A percentile compares a stretch with the other conserved stretches of the same genome.
Evolutionary conservation across 2,113 vertebrate species (phyloP).

Genomic region (Macroglossus sobrinus): DNA sequence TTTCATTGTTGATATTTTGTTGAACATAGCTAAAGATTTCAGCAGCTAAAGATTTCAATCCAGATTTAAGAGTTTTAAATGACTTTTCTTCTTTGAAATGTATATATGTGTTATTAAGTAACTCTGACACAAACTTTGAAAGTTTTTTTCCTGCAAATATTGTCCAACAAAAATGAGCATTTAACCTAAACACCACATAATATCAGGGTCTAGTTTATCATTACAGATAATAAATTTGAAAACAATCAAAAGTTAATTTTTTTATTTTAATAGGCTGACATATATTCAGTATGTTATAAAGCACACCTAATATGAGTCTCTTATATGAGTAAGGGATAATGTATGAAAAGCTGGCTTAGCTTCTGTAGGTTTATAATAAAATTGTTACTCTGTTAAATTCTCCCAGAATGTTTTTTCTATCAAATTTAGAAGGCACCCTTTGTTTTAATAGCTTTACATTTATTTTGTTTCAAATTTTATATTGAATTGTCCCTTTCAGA

Average conservation of each 20-base stretch:
- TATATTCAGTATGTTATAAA: background rate
- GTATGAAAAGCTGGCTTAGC: background rate
- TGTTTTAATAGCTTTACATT: slow-evolving; percentile 13
- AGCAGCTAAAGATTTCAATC: slow-evolving; percentile 40
- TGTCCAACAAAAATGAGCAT: background rate
- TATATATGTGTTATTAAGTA: slow-evolving; percentile 37
- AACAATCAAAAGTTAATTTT: background rate
- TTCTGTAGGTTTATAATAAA: slow-evolving; percentile 23
- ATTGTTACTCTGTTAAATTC: background rate
- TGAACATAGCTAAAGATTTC: slow-evolving; percentile 52
- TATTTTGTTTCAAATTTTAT: background rate
- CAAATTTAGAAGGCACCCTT: background rate
- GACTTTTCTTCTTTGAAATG: slow-evolving; percentile 58
- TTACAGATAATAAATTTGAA: background rate
- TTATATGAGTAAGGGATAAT: background rate
- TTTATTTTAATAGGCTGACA: background rate
- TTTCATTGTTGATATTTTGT: slow-evolving; percentile 50
- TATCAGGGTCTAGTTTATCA: background rate
- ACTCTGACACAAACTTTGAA: slow-evolving; percentile 45
- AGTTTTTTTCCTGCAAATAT: slow-evolving; percentile 6
- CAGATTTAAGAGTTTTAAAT: slow-evolving; percentile 39
- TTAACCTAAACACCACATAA: background rate
- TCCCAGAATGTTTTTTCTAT: background rate
- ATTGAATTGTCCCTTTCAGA: background rate
- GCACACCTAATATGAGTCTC: background rate